Conservation (phyloP, 2,797 vertebrate species). For the Oophaga sylvatica region DNA sequence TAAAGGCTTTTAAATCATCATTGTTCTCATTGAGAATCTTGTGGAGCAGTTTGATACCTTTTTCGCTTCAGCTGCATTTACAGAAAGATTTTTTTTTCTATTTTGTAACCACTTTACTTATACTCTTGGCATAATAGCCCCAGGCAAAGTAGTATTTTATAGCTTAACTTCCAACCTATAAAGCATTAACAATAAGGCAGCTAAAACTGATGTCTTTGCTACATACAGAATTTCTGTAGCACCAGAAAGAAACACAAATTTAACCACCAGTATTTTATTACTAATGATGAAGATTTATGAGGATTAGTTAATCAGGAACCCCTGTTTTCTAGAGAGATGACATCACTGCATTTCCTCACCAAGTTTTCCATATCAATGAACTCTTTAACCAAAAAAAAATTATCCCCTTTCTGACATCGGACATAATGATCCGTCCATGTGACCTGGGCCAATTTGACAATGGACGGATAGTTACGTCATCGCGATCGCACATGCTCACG, state of each 20-base stretch:
- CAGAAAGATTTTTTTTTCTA: background rate
- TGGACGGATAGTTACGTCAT: too few relatives aligned
- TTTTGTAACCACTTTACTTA: constrained; percentile 39
- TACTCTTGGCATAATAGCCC: constrained; percentile 31
- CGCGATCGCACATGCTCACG: too few relatives aligned
- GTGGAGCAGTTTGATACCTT: background rate
- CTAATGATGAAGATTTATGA: background rate
- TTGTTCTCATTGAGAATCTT: background rate
- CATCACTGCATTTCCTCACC: too few relatives aligned
- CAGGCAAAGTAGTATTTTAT: constrained; percentile 19
- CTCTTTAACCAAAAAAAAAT: too few relatives aligned
- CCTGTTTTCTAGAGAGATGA: background rate
- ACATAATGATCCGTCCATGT: too few relatives aligned
- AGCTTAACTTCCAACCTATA: constrained; percentile 14
- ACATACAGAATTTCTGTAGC: background rate
- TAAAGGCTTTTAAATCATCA: background rate
- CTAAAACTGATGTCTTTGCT: constrained; percentile 20
- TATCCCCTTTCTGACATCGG: too few relatives aligned
- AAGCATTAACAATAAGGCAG: constrained; percentile 16
- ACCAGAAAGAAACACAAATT: background rate
- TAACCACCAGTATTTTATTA: background rate
- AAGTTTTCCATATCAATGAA: too few relatives aligned
- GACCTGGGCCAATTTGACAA: too few relatives aligned
- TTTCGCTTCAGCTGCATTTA: background rate
- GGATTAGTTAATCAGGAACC: background rate